phyloP scores from a whole-genome alignment of 2,888 invertebrate species.

The Leptopilina myrica region DNA sequence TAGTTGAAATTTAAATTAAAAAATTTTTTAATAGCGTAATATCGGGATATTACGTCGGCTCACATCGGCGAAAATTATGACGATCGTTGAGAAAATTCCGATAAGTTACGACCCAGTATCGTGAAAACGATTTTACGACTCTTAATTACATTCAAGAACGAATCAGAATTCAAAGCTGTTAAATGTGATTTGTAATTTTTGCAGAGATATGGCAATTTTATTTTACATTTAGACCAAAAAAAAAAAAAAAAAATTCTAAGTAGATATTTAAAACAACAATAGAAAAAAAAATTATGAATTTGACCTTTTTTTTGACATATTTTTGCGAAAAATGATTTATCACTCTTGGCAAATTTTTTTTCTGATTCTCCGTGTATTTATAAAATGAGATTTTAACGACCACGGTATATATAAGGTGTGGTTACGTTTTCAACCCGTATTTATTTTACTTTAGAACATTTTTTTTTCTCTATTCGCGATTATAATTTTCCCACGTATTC shows the following conservation, averaged over 20 bases:
- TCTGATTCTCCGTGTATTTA: no score
- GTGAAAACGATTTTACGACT: conserved; percentile 15
- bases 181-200: conserved; percentile 1
- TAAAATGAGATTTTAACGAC: no score
- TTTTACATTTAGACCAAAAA: neutral
- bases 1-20: no score
- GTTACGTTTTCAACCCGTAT: no score
- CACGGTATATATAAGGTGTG: no score
- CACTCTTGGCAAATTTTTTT: no score
- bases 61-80: conserved; percentile 5
- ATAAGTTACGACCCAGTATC: conserved; percentile 4
- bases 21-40: neutral
- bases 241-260: neutral
- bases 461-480: no score
- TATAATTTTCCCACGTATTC: no score
- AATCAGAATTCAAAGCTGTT: neutral
- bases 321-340: no score
- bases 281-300: no score
- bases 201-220: neutral
- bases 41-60: neutral
- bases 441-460: no score
- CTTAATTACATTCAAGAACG: conserved; percentile 3
- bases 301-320: neutral
- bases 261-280: neutral
- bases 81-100: conserved; percentile 17